phyloP scores from a whole-genome alignment of 2,797 vertebrate species.

The Harpia harpyja region DNA sequence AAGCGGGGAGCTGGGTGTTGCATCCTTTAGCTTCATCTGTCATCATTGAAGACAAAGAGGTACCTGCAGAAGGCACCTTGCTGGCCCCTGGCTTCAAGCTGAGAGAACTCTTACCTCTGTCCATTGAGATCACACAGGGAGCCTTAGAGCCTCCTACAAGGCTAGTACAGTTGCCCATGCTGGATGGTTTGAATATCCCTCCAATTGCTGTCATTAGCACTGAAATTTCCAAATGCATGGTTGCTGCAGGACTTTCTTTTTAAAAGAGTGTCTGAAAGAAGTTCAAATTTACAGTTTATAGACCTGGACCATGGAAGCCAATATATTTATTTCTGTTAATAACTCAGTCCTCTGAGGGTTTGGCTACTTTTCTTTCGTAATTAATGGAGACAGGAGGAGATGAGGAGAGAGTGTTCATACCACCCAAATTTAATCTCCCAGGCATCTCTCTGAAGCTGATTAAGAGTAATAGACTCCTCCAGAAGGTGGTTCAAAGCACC shows the following conservation, averaged over 20 bases:
- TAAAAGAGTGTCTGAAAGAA: not conserved
- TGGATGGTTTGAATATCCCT: not conserved
- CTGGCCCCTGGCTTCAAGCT: not conserved
- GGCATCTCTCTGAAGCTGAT: constrained; percentile 50
- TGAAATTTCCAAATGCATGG: not conserved
- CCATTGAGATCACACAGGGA: not conserved
- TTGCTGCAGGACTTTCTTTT: not conserved
- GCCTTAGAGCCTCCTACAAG: not conserved
- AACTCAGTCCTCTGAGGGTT: not conserved
- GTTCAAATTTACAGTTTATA: not conserved
- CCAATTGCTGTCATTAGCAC: not conserved
- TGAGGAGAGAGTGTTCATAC: constrained; percentile 5
- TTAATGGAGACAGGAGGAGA: not conserved
- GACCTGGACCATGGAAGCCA: not conserved
- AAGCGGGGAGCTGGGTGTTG: not conserved
- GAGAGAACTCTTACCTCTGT: not conserved
- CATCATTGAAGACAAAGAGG: not conserved
- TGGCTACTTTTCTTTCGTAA: constrained; percentile 25
- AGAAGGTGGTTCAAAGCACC: constrained; percentile 34
- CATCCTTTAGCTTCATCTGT: not conserved
- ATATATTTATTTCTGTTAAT: not conserved
- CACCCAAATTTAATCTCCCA: constrained; percentile 51
- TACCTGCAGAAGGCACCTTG: not conserved
- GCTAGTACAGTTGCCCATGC: not conserved
- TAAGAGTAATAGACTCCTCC: not conserved